Percentiles rank a stretch among this genome's conserved stretches.
These are phyloP conservation scores for Menidia menidia DNA, from an alignment of 2,797 vertebrate genomes.

Conservation along the genomic window DNA sequence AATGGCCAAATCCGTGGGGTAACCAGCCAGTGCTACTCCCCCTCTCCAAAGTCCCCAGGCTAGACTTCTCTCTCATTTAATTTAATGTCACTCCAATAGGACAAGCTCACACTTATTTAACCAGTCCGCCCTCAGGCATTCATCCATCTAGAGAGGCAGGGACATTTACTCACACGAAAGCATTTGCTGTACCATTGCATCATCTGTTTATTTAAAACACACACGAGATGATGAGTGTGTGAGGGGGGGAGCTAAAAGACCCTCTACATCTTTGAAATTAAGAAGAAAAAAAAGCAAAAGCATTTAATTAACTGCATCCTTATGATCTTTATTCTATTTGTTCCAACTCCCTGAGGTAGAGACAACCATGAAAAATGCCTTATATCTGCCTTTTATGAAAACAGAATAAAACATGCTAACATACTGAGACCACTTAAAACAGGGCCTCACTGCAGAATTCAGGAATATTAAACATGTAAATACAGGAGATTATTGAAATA, in stretches of 20 bases:
- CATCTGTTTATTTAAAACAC: conserved; percentile 80
- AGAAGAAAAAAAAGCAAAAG: conserved; percentile 43
- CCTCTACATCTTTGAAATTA: conserved; percentile 63
- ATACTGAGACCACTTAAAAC: conserved; percentile 65
- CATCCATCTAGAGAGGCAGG: conserved; percentile 77
- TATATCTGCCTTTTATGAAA: conserved; percentile 73
- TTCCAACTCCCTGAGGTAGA: conserved; percentile 66
- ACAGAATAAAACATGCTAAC: conserved; percentile 76
- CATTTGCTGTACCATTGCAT: conserved; percentile 74
- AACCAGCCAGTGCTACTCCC: conserved; percentile 60
- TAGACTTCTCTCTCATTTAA: conserved; percentile 84
- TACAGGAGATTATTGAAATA: conserved; percentile 48
- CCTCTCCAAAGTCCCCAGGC: conserved; percentile 72
- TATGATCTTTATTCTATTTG: conserved; percentile 82
- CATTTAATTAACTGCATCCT: conserved; percentile 76
- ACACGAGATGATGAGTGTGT: conserved; percentile 44
- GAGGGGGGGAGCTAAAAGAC: conserved; percentile 44
- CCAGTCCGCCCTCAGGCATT: conserved; percentile 75
- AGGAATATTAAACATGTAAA: conserved; percentile 66
- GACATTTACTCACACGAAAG: conserved; percentile 84
- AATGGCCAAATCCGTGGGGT: conserved; percentile 83
- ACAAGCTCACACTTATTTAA: conserved; percentile 86
- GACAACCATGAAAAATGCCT: conserved; percentile 71
- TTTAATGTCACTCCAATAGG: conserved; percentile 89
- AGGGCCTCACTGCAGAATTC: conserved; percentile 36